These are phyloP conservation scores for Busseola fusca DNA, from an alignment of 2,888 invertebrate genomes.

Conservation along the genomic window DNA sequence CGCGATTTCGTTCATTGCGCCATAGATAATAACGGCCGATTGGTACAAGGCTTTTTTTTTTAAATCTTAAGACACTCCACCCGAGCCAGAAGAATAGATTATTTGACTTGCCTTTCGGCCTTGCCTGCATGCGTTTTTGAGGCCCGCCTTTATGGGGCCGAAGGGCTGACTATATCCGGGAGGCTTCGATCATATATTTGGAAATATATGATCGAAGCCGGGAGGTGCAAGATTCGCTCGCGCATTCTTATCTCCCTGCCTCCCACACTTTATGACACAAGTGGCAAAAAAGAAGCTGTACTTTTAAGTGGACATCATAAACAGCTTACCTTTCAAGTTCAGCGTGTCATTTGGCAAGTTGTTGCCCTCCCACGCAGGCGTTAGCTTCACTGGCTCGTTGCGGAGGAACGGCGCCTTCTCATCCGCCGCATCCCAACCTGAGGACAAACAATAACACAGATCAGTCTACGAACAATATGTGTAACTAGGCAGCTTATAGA, in stretches of 20 bases:
- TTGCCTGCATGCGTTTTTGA: not conserved
- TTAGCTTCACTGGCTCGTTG: conserved; percentile 94
- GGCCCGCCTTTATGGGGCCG: not conserved
- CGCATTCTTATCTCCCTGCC: not conserved
- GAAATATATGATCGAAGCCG: too few species aligned
- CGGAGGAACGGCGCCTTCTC: conserved; percentile 90
- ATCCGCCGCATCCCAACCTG: conserved; percentile 84
- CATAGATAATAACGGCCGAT: not conserved
- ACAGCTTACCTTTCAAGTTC: conserved; percentile 91
- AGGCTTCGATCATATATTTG: too few species aligned
- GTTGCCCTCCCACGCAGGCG: conserved; percentile 96
- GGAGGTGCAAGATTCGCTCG: not conserved
- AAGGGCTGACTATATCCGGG: not conserved
- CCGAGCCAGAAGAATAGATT: not conserved
- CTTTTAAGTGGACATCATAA: not conserved
- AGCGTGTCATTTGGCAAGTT: conserved; percentile 95
- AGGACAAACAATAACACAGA: conserved; percentile 23
- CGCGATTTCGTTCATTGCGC: not conserved
- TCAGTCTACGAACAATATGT: not conserved
- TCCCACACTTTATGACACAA: not conserved
- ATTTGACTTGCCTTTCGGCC: not conserved
- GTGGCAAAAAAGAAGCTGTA: not conserved
- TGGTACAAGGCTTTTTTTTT: not conserved
- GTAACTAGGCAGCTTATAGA: not conserved
- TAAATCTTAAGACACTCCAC: not conserved